Evolutionary conservation across 2,113 vertebrate genomes (phyloP).

Genomic region (Acanthochromis polyacanthus): DNA sequence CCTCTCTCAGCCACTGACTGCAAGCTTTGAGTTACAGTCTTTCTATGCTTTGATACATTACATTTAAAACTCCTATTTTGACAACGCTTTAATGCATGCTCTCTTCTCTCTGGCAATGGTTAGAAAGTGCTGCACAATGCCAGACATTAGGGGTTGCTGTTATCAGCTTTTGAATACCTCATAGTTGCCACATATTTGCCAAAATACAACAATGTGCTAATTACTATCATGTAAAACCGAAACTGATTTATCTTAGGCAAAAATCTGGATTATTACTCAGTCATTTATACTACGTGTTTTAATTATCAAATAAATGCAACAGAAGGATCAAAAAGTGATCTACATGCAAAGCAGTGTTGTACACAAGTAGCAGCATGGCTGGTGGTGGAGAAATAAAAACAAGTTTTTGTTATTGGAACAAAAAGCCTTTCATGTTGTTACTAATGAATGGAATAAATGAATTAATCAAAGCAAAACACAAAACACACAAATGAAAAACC

Average conservation of each 20-base stretch:
- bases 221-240: neutral
- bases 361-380: constrained; percentile 20
- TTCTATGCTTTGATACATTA: constrained; percentile 58
- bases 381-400: neutral
- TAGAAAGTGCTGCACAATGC: constrained; percentile 15
- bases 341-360: constrained; percentile 29
- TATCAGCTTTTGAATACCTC: constrained; percentile 12
- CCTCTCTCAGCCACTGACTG: constrained; percentile 58
- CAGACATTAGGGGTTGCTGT: constrained; percentile 1
- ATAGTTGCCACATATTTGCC: constrained; percentile 30
- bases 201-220: constrained; percentile 1
- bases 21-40: constrained; percentile 56
- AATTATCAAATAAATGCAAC: constrained; percentile 26
- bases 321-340: constrained; percentile 16
- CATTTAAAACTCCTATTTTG: constrained; percentile 58
- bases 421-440: constrained; percentile 58
- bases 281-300: constrained; percentile 2
- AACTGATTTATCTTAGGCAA: constrained; percentile 11
- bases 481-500: constrained; percentile 2
- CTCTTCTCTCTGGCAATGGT: constrained; percentile 25
- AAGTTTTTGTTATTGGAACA: constrained; percentile 22
- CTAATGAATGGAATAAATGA: constrained; percentile 48
- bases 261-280: neutral
- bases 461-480: constrained; percentile 41
- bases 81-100: constrained; percentile 42